Evolutionary conservation across 2,113 vertebrate genomes (phyloP).

Genomic region (Labeo rohita): DNA sequence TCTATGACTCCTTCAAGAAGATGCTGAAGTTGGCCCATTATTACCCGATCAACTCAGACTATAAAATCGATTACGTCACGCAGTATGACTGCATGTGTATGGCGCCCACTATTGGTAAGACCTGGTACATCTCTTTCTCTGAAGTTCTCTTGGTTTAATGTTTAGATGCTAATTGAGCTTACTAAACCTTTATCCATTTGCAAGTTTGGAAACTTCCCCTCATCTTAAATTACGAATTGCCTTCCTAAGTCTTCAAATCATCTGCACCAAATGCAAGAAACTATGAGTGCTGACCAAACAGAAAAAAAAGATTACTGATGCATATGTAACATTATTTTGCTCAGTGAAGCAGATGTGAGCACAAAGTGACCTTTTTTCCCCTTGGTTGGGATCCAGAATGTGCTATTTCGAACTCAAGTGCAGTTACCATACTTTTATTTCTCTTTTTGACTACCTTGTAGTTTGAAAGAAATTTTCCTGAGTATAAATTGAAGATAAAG

Average conservation of each 20-base stretch:
- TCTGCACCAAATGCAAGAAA: not conserved
- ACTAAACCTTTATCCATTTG: not conserved
- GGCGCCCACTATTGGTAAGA: constrained; percentile 82
- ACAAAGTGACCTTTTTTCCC: constrained; percentile 16
- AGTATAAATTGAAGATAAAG: not conserved
- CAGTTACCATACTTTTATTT: not conserved
- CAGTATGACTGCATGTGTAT: constrained; percentile 89
- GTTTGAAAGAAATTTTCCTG: not conserved
- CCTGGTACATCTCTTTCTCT: no score
- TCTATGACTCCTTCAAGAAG: constrained; percentile 98
- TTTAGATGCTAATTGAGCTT: not conserved
- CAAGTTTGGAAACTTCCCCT: not conserved
- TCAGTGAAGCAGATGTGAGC: constrained; percentile 26
- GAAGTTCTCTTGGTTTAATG: not conserved
- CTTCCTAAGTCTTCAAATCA: not conserved
- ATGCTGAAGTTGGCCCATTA: constrained; percentile 93
- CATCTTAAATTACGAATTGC: not conserved
- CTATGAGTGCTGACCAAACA: constrained; percentile 32
- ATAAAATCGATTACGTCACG: constrained; percentile 81
- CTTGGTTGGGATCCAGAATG: not conserved
- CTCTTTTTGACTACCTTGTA: not conserved
- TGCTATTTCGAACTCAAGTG: not conserved
- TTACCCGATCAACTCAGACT: constrained; percentile 91
- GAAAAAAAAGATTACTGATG: constrained; percentile 25
- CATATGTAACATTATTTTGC: constrained; percentile 34